Evolutionary conservation across 2,888 invertebrate genomes (phyloP).

Genomic region (Drosophila helvetica): DNA sequence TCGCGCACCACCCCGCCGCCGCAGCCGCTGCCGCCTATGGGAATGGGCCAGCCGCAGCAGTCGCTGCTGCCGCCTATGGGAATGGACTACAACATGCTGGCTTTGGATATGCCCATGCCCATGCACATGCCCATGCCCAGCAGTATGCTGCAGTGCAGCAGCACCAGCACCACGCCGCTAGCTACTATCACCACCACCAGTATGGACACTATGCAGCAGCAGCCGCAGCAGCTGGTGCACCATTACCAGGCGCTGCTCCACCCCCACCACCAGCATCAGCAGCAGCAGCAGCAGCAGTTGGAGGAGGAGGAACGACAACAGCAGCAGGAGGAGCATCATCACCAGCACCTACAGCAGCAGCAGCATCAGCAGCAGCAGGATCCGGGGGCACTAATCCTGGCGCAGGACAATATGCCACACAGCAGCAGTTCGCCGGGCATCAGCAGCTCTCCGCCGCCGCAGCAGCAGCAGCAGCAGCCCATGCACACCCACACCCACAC

Average conservation of each 20-base stretch:
- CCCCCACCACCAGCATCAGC: slow-evolving; percentile 56
- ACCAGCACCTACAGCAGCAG: slow-evolving; percentile 47
- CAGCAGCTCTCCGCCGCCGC: slow-evolving; percentile 84
- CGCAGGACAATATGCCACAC: slow-evolving; percentile 75
- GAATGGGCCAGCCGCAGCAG: slow-evolving; percentile 72
- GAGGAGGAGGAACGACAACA: slow-evolving; percentile 44
- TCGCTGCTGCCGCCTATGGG: slow-evolving; percentile 79
- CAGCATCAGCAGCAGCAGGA: slow-evolving; percentile 42
- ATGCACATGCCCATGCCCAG: slow-evolving; percentile 73
- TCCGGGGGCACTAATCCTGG: slow-evolving; percentile 40
- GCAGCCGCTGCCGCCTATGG: slow-evolving; percentile 79
- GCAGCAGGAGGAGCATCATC: slow-evolving; percentile 57
- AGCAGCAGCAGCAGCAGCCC: slow-evolving; percentile 45
- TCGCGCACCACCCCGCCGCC: slow-evolving; percentile 75
- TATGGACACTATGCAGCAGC: slow-evolving; percentile 82
- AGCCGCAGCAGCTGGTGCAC: slow-evolving; percentile 76
- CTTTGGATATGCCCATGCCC: slow-evolving; percentile 83
- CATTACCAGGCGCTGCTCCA: slow-evolving; percentile 57
- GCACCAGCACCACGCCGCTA: slow-evolving; percentile 66
- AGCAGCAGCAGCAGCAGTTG: slow-evolving; percentile 25
- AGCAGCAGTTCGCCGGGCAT: slow-evolving; percentile 78
- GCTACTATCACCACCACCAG: slow-evolving; percentile 84
- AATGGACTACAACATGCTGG: slow-evolving; percentile 83
- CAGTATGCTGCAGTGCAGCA: slow-evolving; percentile 58
- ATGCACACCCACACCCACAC: slow-evolving; percentile 47